phyloP scores from a whole-genome alignment of 2,113 vertebrate species.

The Alces alces region DNA sequence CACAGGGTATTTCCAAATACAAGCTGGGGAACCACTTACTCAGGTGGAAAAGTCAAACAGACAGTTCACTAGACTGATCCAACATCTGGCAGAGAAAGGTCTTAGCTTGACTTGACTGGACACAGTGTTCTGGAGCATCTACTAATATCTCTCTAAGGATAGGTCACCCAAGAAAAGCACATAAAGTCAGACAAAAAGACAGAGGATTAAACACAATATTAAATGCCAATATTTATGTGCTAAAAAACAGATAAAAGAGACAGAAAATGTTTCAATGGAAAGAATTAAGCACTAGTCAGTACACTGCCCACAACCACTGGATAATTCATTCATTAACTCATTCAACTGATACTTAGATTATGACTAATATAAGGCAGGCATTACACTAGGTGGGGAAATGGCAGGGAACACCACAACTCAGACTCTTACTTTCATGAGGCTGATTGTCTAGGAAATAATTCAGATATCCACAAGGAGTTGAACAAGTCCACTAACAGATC shows the following conservation, averaged over 20 bases:
- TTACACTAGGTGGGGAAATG: neutral
- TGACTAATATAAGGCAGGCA: neutral
- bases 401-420: neutral
- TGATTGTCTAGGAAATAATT: neutral
- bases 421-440: neutral
- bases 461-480: neutral
- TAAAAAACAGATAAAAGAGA: neutral
- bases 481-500: neutral
- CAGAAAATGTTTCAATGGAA: neutral
- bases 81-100: neutral
- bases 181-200: neutral
- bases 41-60: neutral
- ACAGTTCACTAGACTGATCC: neutral
- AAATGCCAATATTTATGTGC: neutral
- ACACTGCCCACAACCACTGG: neutral
- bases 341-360: neutral
- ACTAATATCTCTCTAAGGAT: neutral
- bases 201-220: neutral
- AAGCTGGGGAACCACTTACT: neutral
- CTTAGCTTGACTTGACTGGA: neutral
- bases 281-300: neutral
- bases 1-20: neutral
- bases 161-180: neutral
- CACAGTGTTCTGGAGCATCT: neutral
- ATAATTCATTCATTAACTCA: neutral